Percentiles rank a stretch among this genome's conserved stretches.
phyloP scores from a whole-genome alignment of 2,113 vertebrate species.

The Rattus rattus region DNA sequence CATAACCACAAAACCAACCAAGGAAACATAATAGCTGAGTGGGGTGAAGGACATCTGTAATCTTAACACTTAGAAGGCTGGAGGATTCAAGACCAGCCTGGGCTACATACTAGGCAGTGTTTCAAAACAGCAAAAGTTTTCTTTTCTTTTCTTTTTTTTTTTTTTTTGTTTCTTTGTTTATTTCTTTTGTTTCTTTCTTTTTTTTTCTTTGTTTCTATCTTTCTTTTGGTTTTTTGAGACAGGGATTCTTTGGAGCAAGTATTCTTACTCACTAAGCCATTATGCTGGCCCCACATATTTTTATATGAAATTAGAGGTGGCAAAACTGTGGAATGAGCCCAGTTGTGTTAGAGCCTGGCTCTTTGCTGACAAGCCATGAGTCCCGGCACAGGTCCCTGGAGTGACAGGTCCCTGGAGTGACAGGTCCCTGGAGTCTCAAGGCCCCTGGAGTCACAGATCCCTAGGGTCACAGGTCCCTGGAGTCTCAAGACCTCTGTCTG shows the following conservation, averaged over 20 bases:
- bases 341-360: neutral
- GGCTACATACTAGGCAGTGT: neutral
- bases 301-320: neutral
- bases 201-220: rapidly evolving
- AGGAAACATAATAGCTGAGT: neutral
- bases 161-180: no score
- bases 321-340: neutral
- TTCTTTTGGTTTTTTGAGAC: neutral
- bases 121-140: neutral
- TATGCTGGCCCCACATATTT: neutral
- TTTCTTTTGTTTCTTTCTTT: no score
- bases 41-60: no score
- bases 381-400: neutral
- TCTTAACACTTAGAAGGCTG: neutral
- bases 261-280: neutral
- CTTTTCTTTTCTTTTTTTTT: neutral
- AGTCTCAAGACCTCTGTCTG: neutral
- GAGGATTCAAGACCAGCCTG: neutral
- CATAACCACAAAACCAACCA: neutral
- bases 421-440: no score
- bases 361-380: neutral
- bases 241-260: neutral
- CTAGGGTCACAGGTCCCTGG: neutral
- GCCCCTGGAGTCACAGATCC: no score
- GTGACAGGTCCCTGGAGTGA: neutral